Percentiles rank a stretch among this genome's conserved stretches.
Conservation (phyloP, 2,113 vertebrate species). For the Melanerpes aurifrons region DNA sequence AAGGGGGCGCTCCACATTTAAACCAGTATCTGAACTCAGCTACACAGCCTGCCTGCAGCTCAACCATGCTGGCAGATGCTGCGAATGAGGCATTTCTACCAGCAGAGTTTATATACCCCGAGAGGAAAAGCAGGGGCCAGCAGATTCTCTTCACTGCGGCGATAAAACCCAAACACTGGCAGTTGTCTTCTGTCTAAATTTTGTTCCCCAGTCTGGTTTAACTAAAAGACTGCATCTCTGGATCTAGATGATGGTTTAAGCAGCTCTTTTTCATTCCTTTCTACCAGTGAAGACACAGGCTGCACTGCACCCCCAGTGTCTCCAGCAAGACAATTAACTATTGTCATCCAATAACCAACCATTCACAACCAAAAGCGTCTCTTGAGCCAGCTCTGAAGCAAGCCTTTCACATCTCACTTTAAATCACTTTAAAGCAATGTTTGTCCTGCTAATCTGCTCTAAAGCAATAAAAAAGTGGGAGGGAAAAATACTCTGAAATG, state of each 20-base stretch:
- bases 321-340: background rate
- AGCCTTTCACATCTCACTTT: background rate
- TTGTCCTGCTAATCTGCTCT: background rate
- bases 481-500: background rate
- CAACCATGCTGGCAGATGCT: fast-evolving
- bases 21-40: background rate
- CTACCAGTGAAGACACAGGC: background rate
- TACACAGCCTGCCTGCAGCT: background rate
- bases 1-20: background rate
- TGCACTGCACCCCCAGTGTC: background rate
- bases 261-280: background rate
- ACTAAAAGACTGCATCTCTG: background rate
- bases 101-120: too few species aligned
- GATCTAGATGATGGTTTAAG: background rate
- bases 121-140: background rate
- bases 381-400: background rate
- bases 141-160: background rate
- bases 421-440: fast-evolving
- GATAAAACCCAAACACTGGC: background rate
- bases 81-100: background rate
- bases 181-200: background rate
- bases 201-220: background rate
- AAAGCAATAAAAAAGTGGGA: background rate
- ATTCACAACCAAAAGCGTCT: background rate
- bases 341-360: background rate